These are phyloP conservation scores for Chamaetylas fuelleborni DNA, from an alignment of 2,113 vertebrate genomes.

Conservation along the genomic window DNA sequence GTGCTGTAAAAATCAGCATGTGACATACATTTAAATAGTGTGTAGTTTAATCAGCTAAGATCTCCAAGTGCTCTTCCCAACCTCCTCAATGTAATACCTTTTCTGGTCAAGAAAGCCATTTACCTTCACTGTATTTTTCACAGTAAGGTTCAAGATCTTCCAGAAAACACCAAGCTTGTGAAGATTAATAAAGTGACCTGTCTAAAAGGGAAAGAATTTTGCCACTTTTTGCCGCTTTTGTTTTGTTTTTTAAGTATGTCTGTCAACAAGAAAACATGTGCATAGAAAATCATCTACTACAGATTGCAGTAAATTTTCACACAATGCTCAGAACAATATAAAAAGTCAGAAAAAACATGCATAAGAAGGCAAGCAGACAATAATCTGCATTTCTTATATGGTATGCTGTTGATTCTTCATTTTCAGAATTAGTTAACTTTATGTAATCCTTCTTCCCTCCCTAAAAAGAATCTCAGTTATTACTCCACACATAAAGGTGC, in stretches of 20 bases:
- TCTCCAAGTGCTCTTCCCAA: background rate
- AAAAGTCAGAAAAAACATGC: background rate
- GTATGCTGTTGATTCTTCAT: background rate
- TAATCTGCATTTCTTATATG: background rate
- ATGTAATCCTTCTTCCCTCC: background rate
- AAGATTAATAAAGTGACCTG: background rate
- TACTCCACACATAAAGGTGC: background rate
- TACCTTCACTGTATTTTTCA: conserved; percentile 17
- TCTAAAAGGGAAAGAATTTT: background rate
- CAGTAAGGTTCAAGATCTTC: background rate
- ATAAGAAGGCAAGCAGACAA: background rate
- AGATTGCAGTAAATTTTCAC: background rate
- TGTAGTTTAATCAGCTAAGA: conserved; percentile 14
- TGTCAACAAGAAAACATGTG: background rate
- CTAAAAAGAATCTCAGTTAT: background rate
- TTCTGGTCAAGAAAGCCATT: conserved; percentile 6
- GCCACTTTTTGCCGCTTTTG: background rate
- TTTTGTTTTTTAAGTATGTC: background rate
- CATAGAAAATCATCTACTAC: background rate
- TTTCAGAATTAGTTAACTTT: background rate
- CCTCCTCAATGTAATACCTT: background rate
- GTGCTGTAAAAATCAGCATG: background rate
- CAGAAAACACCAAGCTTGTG: background rate
- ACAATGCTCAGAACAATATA: background rate
- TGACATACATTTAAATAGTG: background rate